Evolutionary conservation across 2,113 vertebrate genomes (phyloP), one percentile per base, ranked within the genome.

Genomic region (Corythornis madagascariensis): DNA sequence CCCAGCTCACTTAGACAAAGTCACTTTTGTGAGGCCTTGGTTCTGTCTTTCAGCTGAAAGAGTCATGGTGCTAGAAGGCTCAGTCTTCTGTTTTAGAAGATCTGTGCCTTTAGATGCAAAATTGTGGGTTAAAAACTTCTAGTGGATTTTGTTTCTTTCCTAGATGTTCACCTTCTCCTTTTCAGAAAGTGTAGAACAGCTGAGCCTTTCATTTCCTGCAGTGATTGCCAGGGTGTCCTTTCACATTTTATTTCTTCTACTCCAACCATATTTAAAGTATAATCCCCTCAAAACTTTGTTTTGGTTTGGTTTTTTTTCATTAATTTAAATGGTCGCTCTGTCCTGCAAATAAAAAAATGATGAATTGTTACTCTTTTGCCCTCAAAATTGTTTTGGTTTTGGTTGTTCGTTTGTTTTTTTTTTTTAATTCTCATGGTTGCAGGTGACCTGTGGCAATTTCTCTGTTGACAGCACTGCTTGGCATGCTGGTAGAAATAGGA

Each of bases 1-100:
- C 84, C 92, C 96, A 26, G 80, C 29, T 71, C 8, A 16, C 19
- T 55, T 4, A 24, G 40, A 96, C 96, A 97, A 88, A 96, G 95
- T 96, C 93, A 96, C 95, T 96, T 94, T 95, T 97, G 95, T 96
- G 80, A 88, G 92, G 48, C 64, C 66, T 67, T 73, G 35, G 7
- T 86, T 79, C 53, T 91, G 72, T 48, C 86, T 48, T 45, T 80
- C 11, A 17, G 45, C 80, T 69, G 74, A 66, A 56, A 61, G 89
- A 50, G 38, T 57, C 47, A 59, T 16, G 88, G n/a, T 66, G 24
- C 75, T 77, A 5, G 67, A 73, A 83, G 81, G 60, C 90, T 94
- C 55, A 76, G 60, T 77, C 79, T 86, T 71, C 65, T 65, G 60
- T 5, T 78, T 80, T 75, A 80, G 28, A 45, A 61, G 67, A 78